phyloP scores from a whole-genome alignment of 2,797 vertebrate species.

The Cercopithecus petaurista region DNA sequence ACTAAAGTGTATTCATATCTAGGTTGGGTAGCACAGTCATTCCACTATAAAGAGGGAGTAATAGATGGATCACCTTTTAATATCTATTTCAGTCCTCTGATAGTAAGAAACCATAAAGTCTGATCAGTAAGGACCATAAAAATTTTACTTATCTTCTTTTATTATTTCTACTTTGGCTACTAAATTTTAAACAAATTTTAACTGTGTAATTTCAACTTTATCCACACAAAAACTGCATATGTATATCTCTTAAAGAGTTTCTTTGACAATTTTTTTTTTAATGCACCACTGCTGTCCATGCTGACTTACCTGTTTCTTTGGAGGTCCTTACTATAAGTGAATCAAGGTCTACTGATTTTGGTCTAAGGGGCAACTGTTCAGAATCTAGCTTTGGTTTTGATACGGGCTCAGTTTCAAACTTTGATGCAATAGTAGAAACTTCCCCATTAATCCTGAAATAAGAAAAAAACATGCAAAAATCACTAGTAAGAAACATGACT shows the following conservation, averaged over 20 bases:
- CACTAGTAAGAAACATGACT: not conserved
- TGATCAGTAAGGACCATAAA: not conserved
- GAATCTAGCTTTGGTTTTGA: slow-evolving; percentile 88
- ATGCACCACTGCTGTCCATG: not conserved
- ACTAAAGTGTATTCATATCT: not conserved
- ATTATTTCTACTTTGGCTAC: slow-evolving; percentile 20
- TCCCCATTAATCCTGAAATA: slow-evolving; percentile 93
- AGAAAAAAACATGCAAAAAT: slow-evolving; percentile 23
- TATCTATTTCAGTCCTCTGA: not conserved
- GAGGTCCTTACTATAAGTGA: slow-evolving; percentile 81
- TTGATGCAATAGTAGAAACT: slow-evolving; percentile 88
- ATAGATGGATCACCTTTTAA: not conserved
- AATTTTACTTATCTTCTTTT: not conserved
- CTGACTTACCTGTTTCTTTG: slow-evolving; percentile 86
- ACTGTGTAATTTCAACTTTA: not conserved
- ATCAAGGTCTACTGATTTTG: slow-evolving; percentile 90
- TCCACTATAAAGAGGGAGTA: not conserved
- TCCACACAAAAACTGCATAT: not conserved
- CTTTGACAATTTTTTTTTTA: not conserved
- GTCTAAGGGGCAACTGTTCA: slow-evolving; percentile 87
- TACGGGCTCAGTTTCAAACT: slow-evolving; percentile 90
- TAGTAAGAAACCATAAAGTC: not conserved
- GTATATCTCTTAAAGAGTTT: slow-evolving; percentile 7
- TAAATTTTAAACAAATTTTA: slow-evolving; percentile 18
- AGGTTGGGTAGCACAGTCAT: not conserved